Conservation (phyloP, 1,140 invertebrate species). For the Drosophila mayri region DNA sequence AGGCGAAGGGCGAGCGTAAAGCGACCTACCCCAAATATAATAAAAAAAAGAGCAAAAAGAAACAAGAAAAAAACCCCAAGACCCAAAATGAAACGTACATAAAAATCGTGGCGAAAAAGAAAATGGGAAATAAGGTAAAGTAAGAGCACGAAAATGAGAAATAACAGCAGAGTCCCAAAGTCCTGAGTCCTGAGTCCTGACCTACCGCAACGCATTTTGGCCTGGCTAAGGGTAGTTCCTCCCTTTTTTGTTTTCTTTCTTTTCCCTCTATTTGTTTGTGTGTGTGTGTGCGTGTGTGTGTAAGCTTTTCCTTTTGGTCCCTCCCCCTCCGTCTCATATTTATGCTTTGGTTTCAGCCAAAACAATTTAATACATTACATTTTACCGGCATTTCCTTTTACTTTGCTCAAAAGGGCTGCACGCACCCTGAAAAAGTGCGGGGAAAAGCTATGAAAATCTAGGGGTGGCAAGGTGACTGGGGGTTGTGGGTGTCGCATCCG, state of each 20-base stretch:
- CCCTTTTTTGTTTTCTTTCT: slow-evolving; percentile 10
- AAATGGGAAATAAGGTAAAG: slow-evolving; percentile 51
- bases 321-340: slow-evolving; percentile 19
- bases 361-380: slow-evolving; percentile 83
- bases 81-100: slow-evolving; percentile 32
- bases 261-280: background rate
- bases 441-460: slow-evolving; percentile 1
- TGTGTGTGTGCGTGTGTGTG: background rate
- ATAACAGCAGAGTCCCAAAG: slow-evolving; percentile 24
- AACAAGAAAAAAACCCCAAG: slow-evolving; percentile 7
- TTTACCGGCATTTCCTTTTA: slow-evolving; percentile 66
- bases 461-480: slow-evolving; percentile 3
- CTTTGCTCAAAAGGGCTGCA: slow-evolving; percentile 29
- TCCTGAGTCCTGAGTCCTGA: slow-evolving; percentile 40
- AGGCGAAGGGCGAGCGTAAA: slow-evolving; percentile 37
- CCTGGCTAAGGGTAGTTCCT: slow-evolving; percentile 71
- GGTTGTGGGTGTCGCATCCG: slow-evolving; percentile 9
- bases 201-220: slow-evolving; percentile 75
- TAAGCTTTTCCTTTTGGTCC: slow-evolving; percentile 5
- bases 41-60: slow-evolving; percentile 15
- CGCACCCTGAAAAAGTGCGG: slow-evolving; percentile 17
- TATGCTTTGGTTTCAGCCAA: slow-evolving; percentile 54
- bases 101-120: slow-evolving; percentile 42
- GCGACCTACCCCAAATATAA: slow-evolving; percentile 63
- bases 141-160: slow-evolving; percentile 48